Percentiles rank a stretch among this genome's conserved stretches.
Evolutionary conservation across 2,888 invertebrate species (phyloP).

Genomic region (Eurois occulta): DNA sequence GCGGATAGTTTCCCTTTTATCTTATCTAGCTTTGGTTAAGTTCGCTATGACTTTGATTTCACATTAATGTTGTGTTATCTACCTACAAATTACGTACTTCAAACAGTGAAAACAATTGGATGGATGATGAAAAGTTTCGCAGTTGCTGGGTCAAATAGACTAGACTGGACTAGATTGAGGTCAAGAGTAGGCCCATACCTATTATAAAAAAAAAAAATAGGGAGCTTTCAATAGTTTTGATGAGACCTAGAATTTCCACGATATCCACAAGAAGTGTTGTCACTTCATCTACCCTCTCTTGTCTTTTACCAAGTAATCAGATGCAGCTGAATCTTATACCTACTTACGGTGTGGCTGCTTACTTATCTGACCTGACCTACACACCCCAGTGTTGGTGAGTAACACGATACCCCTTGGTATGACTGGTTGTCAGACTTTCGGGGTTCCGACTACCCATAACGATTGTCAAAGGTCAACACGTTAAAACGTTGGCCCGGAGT

Average conservation of each 20-base stretch:
- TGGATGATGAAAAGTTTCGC: background rate
- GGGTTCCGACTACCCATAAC: background rate
- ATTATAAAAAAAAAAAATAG: too few species aligned
- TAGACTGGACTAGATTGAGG: too few species aligned
- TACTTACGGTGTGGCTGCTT: background rate
- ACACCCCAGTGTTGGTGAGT: background rate
- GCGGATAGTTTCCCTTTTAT: constrained; percentile 36
- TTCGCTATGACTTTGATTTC: constrained; percentile 38
- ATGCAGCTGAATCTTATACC: background rate
- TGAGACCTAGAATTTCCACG: background rate
- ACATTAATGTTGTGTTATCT: constrained; percentile 23
- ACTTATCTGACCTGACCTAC: background rate
- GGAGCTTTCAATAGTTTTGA: background rate
- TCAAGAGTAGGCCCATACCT: too few species aligned
- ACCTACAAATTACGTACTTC: background rate
- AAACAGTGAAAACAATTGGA: background rate
- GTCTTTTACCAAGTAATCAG: background rate
- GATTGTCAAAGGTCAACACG: background rate
- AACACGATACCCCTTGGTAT: background rate
- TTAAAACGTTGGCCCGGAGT: too few species aligned
- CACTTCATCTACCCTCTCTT: background rate
- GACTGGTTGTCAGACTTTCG: too few species aligned
- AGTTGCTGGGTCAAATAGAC: background rate
- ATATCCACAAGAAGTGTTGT: background rate
- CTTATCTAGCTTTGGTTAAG: constrained; percentile 48